These are phyloP conservation scores for Herminia tarsipennalis DNA, from an alignment of 2,888 invertebrate species.

Conservation along the genomic window DNA sequence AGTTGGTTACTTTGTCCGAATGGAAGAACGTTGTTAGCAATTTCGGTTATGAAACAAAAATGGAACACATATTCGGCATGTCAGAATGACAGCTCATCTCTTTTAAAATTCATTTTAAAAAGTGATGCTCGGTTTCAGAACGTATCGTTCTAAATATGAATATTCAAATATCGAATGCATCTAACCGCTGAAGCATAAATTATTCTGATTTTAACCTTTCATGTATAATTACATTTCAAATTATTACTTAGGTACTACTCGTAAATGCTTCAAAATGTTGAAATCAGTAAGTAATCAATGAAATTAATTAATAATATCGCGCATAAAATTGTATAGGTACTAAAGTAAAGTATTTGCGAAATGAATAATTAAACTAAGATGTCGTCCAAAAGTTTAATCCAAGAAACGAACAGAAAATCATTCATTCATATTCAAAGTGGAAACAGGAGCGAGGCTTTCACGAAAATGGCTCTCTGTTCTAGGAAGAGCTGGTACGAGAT, in stretches of 20 bases:
- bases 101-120: constrained; percentile 2
- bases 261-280: too few species aligned
- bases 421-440: constrained; percentile 83
- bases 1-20: constrained; percentile 65
- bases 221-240: too few species aligned
- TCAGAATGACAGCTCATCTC: constrained; percentile 24
- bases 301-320: too few species aligned
- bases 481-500: constrained; percentile 78
- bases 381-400: constrained; percentile 67
- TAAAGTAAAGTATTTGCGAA: constrained; percentile 11
- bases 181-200: too few species aligned
- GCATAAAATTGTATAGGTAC: too few species aligned
- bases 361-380: constrained; percentile 41
- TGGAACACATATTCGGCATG: constrained; percentile 24
- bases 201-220: too few species aligned
- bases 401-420: constrained; percentile 77
- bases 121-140: background rate
- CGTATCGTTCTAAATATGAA: background rate
- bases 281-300: too few species aligned
- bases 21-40: constrained; percentile 49
- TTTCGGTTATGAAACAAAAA: constrained; percentile 26
- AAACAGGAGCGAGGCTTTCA: constrained; percentile 75
- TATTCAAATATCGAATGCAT: background rate
- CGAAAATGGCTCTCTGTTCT: constrained; percentile 79
- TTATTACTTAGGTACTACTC: too few species aligned